A percentile compares a stretch with the other conserved stretches of the same genome.
These are phyloP conservation scores for Saguinus midas DNA, from an alignment of 2,113 vertebrate species.

Conservation along the genomic window DNA sequence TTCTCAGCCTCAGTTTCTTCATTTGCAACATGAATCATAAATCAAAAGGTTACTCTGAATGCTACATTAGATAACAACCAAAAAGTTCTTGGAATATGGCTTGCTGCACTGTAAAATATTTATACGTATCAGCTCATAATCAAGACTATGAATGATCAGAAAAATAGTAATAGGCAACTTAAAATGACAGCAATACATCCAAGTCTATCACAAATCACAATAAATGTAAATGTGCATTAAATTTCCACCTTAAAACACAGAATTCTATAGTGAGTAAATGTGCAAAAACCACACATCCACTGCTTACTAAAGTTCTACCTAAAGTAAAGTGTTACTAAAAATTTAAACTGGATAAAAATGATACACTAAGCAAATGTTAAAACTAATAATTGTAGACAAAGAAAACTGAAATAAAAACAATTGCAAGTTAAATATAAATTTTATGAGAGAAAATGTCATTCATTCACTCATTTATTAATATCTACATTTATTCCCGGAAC, in stretches of 20 bases:
- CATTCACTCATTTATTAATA: background rate
- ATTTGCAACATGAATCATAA: background rate
- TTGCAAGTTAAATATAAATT: background rate
- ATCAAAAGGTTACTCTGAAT: background rate
- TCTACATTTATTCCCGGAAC: background rate
- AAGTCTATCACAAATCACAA: background rate
- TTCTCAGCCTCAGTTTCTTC: background rate
- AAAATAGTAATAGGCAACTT: background rate
- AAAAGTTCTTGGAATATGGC: background rate
- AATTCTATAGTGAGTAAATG: background rate
- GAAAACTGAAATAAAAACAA: background rate
- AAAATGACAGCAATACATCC: background rate
- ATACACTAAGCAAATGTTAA: background rate
- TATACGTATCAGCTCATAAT: background rate
- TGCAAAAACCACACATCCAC: background rate
- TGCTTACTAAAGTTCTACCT: background rate
- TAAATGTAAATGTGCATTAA: background rate
- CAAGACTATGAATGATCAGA: background rate
- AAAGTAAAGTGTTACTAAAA: background rate
- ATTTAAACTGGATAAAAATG: background rate
- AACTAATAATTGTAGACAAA: background rate
- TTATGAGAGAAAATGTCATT: background rate
- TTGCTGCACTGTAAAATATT: background rate
- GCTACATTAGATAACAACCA: background rate
- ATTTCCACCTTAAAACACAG: background rate